phyloP scores from a whole-genome alignment of 2,797 vertebrate species.

The Coluber constrictor region DNA sequence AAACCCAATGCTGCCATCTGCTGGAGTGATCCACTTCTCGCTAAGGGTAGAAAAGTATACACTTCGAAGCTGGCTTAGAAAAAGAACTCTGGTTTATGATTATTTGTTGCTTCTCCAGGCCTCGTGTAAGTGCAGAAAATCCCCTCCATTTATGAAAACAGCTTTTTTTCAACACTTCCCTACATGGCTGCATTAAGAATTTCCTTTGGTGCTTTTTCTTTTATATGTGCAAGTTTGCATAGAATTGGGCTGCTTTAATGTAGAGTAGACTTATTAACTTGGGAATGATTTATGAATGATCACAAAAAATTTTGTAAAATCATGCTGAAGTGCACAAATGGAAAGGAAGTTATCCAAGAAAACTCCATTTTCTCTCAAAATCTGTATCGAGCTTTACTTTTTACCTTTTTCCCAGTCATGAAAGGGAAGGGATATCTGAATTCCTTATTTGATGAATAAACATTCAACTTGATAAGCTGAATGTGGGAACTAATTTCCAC shows the following conservation, averaged over 20 bases:
- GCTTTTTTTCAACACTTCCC: neutral
- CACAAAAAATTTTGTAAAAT: neutral
- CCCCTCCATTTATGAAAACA: neutral
- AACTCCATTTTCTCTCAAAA: neutral
- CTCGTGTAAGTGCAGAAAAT: neutral
- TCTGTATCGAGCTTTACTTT: neutral
- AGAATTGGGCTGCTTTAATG: neutral
- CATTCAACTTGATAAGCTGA: neutral
- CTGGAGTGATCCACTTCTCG: constrained; percentile 44
- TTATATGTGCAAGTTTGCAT: neutral
- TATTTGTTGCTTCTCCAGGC: neutral
- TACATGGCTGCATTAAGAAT: neutral
- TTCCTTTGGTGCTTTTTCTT: neutral
- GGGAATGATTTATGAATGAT: neutral
- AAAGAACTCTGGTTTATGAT: neutral
- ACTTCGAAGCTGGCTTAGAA: neutral
- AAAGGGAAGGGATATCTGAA: neutral
- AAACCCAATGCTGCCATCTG: constrained; percentile 69
- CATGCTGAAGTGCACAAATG: neutral
- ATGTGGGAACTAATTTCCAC: neutral
- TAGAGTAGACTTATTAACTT: neutral
- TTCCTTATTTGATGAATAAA: neutral
- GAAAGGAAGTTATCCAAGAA: neutral
- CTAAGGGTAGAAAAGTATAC: neutral
- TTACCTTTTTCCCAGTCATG: neutral